Evolutionary conservation across 2,888 invertebrate genomes (phyloP).

Genomic region (Drosophila neonasuta): DNA sequence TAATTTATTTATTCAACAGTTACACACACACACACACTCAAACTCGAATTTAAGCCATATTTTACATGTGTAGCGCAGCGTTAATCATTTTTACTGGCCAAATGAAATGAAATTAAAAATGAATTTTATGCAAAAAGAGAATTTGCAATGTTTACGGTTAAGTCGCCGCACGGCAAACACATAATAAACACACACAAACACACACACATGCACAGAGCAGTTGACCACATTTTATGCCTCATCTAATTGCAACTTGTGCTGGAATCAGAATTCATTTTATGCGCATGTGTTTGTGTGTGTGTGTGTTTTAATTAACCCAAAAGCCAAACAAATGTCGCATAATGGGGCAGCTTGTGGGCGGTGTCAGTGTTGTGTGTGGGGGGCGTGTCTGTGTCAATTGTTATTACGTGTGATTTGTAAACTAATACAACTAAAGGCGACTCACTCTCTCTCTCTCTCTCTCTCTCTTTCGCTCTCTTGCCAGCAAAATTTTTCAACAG

Average conservation of each 20-base stretch:
- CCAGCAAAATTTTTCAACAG: slow-evolving; percentile 51
- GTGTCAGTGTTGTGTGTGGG: not conserved
- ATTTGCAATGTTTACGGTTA: slow-evolving; percentile 60
- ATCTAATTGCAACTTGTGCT: slow-evolving; percentile 58
- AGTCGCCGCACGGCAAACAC: slow-evolving; percentile 33
- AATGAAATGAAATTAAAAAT: slow-evolving; percentile 75
- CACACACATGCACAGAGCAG: slow-evolving; percentile 24
- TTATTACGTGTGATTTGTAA: slow-evolving; percentile 77
- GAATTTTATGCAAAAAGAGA: slow-evolving; percentile 63
- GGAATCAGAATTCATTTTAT: slow-evolving; percentile 56
- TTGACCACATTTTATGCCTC: slow-evolving; percentile 68
- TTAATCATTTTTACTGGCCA: slow-evolving; percentile 69
- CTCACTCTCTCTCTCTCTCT: not conserved
- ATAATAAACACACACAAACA: slow-evolving; percentile 5
- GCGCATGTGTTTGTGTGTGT: slow-evolving; percentile 5
- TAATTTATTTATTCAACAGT: slow-evolving; percentile 74
- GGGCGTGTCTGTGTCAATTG: slow-evolving; percentile 67
- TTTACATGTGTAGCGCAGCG: slow-evolving; percentile 56
- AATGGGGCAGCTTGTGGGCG: slow-evolving; percentile 27
- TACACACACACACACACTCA: slow-evolving; percentile 27
- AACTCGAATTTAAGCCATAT: slow-evolving; percentile 12
- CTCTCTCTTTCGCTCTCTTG: not conserved
- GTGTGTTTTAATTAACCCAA: slow-evolving; percentile 71
- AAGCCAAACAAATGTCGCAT: slow-evolving; percentile 68
- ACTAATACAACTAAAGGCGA: slow-evolving; percentile 53